These are phyloP conservation scores for Galemys pyrenaicus DNA, from an alignment of 2,113 vertebrate genomes.

Conservation along the genomic window DNA sequence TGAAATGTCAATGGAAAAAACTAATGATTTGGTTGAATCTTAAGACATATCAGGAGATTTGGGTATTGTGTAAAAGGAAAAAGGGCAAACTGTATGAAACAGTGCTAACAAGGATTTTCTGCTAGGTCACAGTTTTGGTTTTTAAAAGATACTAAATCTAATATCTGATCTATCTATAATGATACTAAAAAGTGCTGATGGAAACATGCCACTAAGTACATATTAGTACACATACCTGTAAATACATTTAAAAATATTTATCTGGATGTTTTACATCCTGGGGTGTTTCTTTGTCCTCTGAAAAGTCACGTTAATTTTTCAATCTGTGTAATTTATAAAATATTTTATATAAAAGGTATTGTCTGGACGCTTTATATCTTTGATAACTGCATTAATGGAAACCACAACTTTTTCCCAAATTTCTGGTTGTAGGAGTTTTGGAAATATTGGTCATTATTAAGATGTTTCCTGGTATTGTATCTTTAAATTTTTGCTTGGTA, in stretches of 20 bases:
- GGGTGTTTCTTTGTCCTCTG: not conserved
- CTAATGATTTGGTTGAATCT: conserved; percentile 14
- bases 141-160: too few relatives aligned
- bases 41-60: not conserved
- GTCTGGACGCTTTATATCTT: not conserved
- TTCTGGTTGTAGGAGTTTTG: conserved; percentile 14
- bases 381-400: conserved; percentile 1
- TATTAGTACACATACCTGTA: not conserved
- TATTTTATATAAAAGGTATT: not conserved
- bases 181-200: not conserved
- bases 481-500: not conserved
- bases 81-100: not conserved
- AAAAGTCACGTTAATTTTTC: conserved; percentile 48
- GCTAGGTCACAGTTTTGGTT: not conserved
- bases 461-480: not conserved
- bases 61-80: conserved; percentile 8
- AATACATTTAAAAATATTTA: not conserved
- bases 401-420: conserved; percentile 41
- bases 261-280: not conserved
- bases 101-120: not conserved
- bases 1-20: not conserved
- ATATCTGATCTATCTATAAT: too few relatives aligned
- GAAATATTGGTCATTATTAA: not conserved
- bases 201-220: not conserved
- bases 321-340: conserved; percentile 26